A percentile compares a stretch with the other conserved stretches of the same genome.
These are phyloP conservation scores for Sebastes itinus DNA, from an alignment of 2,797 vertebrate species.

Conservation along the genomic window DNA sequence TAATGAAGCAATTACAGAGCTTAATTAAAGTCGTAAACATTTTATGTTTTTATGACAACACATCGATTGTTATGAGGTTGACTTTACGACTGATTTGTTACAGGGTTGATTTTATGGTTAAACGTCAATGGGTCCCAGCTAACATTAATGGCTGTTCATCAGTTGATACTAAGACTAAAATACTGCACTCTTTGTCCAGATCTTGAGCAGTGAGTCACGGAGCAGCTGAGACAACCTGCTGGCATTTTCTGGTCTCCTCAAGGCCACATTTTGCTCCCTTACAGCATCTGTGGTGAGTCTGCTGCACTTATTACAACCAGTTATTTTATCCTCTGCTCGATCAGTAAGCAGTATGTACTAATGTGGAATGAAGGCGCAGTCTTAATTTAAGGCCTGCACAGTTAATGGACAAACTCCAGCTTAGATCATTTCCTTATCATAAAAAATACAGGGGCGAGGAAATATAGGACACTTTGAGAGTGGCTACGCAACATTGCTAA, in stretches of 20 bases:
- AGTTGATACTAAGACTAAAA: not conserved
- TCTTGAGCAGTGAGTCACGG: slow-evolving; percentile 17
- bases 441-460: not conserved
- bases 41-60: slow-evolving; percentile 21
- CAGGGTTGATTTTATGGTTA: not conserved
- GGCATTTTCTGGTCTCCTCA: slow-evolving; percentile 19
- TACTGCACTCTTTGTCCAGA: not conserved
- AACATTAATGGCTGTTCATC: not conserved
- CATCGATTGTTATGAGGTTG: slow-evolving; percentile 3
- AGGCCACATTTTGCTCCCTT: slow-evolving; percentile 18
- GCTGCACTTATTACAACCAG: slow-evolving; percentile 7
- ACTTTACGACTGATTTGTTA: slow-evolving; percentile 36
- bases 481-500: not conserved
- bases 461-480: not conserved
- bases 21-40: slow-evolving; percentile 41
- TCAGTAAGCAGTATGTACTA: not conserved
- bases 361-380: not conserved
- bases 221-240: slow-evolving; percentile 1
- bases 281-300: slow-evolving; percentile 7
- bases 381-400: not conserved
- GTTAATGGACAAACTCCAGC: slow-evolving; percentile 2
- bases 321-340: slow-evolving; percentile 10
- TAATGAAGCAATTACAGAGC: not conserved
- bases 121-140: not conserved
- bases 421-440: not conserved